Evolutionary conservation across 2,113 vertebrate genomes (phyloP).

Genomic region (Aphelocoma coerulescens): DNA sequence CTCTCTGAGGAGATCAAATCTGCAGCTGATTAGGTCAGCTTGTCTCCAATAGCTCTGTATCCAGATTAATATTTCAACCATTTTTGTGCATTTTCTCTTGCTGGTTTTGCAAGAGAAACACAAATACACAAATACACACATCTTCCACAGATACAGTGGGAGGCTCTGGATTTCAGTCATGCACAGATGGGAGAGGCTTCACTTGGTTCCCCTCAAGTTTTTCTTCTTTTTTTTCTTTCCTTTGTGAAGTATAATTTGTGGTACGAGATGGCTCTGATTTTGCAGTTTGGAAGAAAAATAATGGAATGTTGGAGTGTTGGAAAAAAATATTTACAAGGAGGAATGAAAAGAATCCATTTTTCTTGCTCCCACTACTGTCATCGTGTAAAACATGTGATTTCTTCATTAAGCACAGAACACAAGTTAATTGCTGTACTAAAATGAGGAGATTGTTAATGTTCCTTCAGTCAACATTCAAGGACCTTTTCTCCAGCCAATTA

Average conservation of each 20-base stretch:
- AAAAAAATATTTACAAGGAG: not conserved
- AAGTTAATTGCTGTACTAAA: not conserved
- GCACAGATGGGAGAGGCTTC: not conserved
- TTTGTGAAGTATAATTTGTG: not conserved
- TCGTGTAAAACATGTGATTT: not conserved
- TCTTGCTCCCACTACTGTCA: not conserved
- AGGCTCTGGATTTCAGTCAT: not conserved
- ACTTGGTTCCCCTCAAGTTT: not conserved
- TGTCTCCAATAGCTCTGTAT: not conserved
- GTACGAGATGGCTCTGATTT: not conserved
- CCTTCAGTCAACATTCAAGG: not conserved
- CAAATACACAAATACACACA: not conserved
- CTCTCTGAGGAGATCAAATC: not conserved
- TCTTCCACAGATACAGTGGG: not conserved
- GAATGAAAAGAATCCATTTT: not conserved
- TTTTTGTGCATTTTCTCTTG: not conserved
- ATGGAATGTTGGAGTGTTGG: not conserved
- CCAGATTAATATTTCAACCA: not conserved
- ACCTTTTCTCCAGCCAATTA: not conserved
- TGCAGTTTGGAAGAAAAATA: not conserved
- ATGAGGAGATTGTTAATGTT: not conserved
- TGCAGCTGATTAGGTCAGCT: conserved; percentile 25
- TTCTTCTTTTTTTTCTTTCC: not conserved
- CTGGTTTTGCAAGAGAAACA: not conserved
- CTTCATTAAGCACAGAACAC: not conserved